phyloP scores from a whole-genome alignment of 2,797 vertebrate genomes.

The Spheniscus humboldti region DNA sequence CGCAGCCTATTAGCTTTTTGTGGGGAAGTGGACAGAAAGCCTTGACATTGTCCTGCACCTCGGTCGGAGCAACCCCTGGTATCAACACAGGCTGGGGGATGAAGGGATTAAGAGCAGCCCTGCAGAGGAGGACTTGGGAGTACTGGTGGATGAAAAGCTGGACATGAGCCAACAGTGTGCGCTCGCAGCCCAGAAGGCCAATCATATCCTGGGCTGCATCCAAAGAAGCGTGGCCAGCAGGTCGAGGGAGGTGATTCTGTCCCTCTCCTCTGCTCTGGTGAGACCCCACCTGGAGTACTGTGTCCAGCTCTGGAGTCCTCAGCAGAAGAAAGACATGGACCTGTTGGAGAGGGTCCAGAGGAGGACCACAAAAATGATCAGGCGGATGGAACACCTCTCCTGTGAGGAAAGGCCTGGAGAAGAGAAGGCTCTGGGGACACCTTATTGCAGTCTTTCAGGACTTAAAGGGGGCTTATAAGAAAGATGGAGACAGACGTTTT shows the following conservation, averaged over 20 bases:
- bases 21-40: background rate
- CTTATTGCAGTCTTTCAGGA: background rate
- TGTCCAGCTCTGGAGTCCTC: background rate
- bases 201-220: accelerated
- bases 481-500: background rate
- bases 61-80: accelerated
- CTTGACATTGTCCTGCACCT: background rate
- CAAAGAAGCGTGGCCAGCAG: accelerated
- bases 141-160: background rate
- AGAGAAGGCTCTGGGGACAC: background rate
- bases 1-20: background rate
- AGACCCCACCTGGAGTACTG: background rate
- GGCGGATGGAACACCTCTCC: background rate
- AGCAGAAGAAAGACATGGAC: background rate
- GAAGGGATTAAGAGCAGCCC: background rate
- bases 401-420: background rate
- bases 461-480: background rate
- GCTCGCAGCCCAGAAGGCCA: background rate
- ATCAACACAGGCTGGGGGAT: no score
- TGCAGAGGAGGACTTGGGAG: background rate
- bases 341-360: background rate
- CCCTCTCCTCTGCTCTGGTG: background rate
- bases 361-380: background rate
- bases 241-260: background rate
- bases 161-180: background rate